Base-by-base conservation (phyloP, 2,113 vertebrate species). In the Cromileptes altivelis region DNA sequence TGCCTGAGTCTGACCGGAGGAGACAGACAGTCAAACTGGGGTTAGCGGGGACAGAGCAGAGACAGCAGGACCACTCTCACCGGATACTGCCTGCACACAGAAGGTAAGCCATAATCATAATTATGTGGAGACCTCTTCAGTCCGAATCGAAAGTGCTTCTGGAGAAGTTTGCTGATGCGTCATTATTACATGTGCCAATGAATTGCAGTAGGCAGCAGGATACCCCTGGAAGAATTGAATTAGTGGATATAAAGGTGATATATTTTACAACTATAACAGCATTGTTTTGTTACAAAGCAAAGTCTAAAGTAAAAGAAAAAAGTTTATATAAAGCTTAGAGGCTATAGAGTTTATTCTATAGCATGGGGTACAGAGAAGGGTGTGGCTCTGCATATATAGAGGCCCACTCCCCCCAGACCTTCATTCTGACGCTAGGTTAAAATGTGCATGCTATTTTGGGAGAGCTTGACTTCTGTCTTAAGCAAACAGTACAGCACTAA, bases 401-500 rank as follows among this genome's bases (percentile, higher is more conserved):
- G 68, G 42, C 76, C 69, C 33, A 42, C 30, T 60, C 50, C 64
- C 83, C 85, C 40, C 40, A 85, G 64, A 74, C 75, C 40, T 71
- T 75, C 12, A 70, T 79, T 84, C 63, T 79, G 76, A 70, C 61
- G 72, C 79, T 80, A 79, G 78, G 60, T 80, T 76, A 67, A 85
- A 85, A 72, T 70, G 25, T 40, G 60, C 49, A 18, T 75, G 80
- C 91, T 91, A 92, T 93, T 93, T 89, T 87, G 8, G 68, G 87
- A 90, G 55, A 62, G 70, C 75, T 63, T 75, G 62, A 21, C 47
- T 64, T 40, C 52, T 56, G 73, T 75, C 52, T 81, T 75, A 73
- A 83, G 40, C 70, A 73, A 89, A 85, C 79, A 77, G 78, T 47
- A 30, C 75, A 71, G 47, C 30, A 19, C 50, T 55, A 53, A 3